Evolutionary conservation across 2,888 invertebrate genomes (phyloP).

Genomic region (Drosophila sordidapex): DNA sequence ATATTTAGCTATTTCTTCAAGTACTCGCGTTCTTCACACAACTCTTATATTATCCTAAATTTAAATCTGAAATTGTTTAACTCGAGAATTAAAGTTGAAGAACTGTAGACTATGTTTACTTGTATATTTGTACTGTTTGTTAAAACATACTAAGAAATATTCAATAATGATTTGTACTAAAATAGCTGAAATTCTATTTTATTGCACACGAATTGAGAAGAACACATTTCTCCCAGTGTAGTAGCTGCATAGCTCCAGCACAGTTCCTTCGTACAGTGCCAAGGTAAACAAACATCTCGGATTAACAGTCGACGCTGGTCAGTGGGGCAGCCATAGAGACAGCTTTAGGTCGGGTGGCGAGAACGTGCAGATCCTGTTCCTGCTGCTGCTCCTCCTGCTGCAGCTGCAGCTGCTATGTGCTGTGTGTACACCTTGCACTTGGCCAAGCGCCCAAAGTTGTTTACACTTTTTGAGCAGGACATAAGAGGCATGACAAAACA

Average conservation of each 20-base stretch:
- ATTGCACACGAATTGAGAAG: neutral
- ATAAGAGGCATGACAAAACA: slow-evolving; percentile 82
- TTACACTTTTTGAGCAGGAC: slow-evolving; percentile 80
- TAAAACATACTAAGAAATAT: neutral
- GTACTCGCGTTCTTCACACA: neutral
- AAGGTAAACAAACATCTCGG: slow-evolving; percentile 81
- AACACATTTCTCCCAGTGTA: neutral
- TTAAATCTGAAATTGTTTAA: neutral
- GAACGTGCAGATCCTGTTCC: slow-evolving; percentile 40
- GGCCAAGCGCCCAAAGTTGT: slow-evolving; percentile 82
- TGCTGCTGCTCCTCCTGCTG: slow-evolving; percentile 1
- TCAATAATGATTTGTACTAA: neutral
- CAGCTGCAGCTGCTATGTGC: slow-evolving; percentile 11
- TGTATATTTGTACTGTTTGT: neutral
- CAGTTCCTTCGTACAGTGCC: slow-evolving; percentile 46
- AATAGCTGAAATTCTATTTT: neutral
- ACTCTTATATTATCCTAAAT: neutral
- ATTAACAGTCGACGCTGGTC: slow-evolving; percentile 78
- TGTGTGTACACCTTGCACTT: slow-evolving; percentile 74
- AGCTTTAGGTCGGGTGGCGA: slow-evolving; percentile 32
- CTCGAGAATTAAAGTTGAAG: neutral
- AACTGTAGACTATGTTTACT: neutral
- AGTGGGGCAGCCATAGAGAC: slow-evolving; percentile 55
- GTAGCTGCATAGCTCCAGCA: slow-evolving; percentile 2
- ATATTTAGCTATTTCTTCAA: neutral